Percentiles rank a stretch among this genome's conserved stretches.
Conservation (phyloP, 2,888 invertebrate species). For the Tenthredo mesomela region DNA sequence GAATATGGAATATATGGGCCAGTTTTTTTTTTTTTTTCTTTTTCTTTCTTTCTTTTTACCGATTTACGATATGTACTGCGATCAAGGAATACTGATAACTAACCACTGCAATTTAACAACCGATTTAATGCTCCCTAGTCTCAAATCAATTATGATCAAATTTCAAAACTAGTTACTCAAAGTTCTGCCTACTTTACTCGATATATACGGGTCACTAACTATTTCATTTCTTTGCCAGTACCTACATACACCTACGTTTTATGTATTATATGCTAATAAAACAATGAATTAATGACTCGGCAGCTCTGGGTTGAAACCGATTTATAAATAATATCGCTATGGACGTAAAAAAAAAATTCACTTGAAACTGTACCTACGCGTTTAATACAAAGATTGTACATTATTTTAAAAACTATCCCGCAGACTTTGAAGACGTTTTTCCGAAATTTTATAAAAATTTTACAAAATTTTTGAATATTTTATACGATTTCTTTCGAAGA, state of each 20-base stretch:
- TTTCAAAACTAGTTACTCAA: conserved; percentile 12
- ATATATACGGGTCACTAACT: not conserved
- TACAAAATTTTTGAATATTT: too few species aligned
- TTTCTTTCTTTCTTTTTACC: not conserved
- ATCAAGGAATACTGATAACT: not conserved
- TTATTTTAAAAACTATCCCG: too few species aligned
- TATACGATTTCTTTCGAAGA: too few species aligned
- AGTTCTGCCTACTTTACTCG: not conserved
- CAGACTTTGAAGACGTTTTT: too few species aligned
- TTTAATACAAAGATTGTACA: too few species aligned
- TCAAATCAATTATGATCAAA: conserved; percentile 28
- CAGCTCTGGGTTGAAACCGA: not conserved
- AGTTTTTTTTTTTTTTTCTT: not conserved
- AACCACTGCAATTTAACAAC: not conserved
- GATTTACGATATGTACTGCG: conserved; percentile 6
- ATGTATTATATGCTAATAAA: not conserved
- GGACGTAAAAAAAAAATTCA: too few species aligned
- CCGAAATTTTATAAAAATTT: too few species aligned
- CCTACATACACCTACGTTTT: not conserved
- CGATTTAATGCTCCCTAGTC: not conserved
- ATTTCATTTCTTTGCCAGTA: too few species aligned
- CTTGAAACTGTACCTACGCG: too few species aligned
- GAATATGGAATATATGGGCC: conserved; percentile 23
- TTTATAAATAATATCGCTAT: too few species aligned
- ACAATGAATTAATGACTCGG: not conserved